Percentiles rank a stretch among this genome's conserved stretches.
Evolutionary conservation across 1,140 invertebrate genomes (phyloP).

Genomic region (Sinonovacula constricta): DNA sequence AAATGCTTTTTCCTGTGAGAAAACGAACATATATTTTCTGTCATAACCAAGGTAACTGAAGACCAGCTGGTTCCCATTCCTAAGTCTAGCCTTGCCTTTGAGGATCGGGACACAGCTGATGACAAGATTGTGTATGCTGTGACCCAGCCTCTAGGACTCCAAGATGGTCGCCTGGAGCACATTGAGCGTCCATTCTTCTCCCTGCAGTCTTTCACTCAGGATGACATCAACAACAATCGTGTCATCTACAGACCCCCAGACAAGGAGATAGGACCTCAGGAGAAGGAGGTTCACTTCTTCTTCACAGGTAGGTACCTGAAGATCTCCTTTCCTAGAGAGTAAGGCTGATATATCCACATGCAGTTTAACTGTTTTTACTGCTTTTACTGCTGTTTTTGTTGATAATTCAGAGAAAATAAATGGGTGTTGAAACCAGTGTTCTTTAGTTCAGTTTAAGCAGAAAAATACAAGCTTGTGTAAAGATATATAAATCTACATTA

Average conservation of each 20-base stretch:
- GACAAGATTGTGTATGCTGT: conserved; percentile 60
- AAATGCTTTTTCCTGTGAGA: too few species aligned
- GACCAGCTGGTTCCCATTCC: conserved; percentile 68
- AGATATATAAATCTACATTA: too few species aligned
- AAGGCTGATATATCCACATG: too few species aligned
- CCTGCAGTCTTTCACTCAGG: conserved; percentile 66
- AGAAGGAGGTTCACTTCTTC: conserved; percentile 61
- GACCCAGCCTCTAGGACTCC: conserved; percentile 54
- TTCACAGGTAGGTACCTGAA: conserved; percentile 61
- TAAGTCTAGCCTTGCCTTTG: conserved; percentile 51
- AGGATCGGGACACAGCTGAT: conserved; percentile 49
- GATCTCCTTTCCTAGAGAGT: too few species aligned
- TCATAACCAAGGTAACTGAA: conserved; percentile 69
- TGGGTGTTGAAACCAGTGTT: too few species aligned
- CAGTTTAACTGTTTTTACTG: too few species aligned
- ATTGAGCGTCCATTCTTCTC: conserved; percentile 61
- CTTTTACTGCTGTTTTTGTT: too few species aligned
- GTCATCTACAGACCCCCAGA: conserved; percentile 70
- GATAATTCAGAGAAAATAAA: too few species aligned
- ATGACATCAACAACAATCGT: conserved; percentile 67
- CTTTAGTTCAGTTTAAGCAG: too few species aligned
- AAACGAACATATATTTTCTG: too few species aligned
- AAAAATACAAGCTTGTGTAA: too few species aligned
- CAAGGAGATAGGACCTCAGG: conserved; percentile 55
- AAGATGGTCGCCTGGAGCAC: conserved; percentile 66